phyloP scores from a whole-genome alignment of 1,140 invertebrate genomes.

The Halesus radiatus region DNA sequence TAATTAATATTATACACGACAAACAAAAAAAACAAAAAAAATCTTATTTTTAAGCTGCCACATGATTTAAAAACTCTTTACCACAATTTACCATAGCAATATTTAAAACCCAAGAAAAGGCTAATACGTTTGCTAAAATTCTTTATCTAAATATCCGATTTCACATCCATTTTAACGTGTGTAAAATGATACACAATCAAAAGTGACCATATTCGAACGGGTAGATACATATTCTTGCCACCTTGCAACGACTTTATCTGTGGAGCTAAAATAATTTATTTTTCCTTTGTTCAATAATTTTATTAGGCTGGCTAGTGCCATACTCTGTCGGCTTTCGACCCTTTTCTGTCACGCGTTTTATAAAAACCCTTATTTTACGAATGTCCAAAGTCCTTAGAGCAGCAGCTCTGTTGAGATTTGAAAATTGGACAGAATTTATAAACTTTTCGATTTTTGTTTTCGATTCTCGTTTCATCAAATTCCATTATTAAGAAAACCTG shows the following conservation, averaged over 20 bases:
- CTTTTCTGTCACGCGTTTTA: constrained; percentile 37
- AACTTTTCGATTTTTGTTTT: not conserved
- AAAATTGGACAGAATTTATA: constrained; percentile 19
- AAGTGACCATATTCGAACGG: not conserved
- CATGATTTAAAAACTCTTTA: too few species aligned
- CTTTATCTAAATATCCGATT: not conserved
- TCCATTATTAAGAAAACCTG: not conserved
- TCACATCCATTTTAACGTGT: not conserved
- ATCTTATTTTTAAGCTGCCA: too few species aligned
- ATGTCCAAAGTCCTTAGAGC: constrained; percentile 38
- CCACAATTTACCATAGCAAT: not conserved
- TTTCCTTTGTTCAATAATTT: constrained; percentile 37
- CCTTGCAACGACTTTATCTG: constrained; percentile 4
- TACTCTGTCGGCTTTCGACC: constrained; percentile 31
- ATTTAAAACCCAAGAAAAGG: not conserved
- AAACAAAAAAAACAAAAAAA: too few species aligned
- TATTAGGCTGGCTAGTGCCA: constrained; percentile 23
- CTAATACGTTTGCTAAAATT: not conserved
- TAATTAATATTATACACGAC: too few species aligned
- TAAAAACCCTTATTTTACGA: constrained; percentile 19
- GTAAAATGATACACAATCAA: not conserved
- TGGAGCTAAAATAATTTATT: constrained; percentile 3
- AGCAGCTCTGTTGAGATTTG: constrained; percentile 29
- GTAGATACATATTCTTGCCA: not conserved
- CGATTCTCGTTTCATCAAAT: not conserved